Percentiles rank a stretch among this genome's conserved stretches.
Evolutionary conservation across 2,113 vertebrate genomes (phyloP).

Genomic region (Rhinoderma darwinii): DNA sequence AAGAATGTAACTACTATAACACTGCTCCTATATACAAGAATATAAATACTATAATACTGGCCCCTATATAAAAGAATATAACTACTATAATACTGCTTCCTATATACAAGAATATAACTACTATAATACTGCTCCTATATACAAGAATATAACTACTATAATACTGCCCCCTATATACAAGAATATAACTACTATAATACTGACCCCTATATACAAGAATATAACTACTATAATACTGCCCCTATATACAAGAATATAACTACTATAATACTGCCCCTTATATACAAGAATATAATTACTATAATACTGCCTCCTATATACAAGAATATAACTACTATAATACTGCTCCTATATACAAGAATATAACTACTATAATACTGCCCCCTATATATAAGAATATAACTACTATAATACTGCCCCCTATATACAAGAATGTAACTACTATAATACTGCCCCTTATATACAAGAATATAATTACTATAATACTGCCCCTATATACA

Average conservation of each 20-base stretch:
- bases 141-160: constrained; percentile 2
- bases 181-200: not conserved
- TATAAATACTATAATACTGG: too few species aligned
- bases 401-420: not conserved
- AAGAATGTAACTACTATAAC: too few species aligned
- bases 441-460: constrained; percentile 11
- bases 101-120: constrained; percentile 1
- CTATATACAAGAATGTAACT: constrained; percentile 7
- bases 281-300: not conserved
- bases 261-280: not conserved
- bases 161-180: not conserved
- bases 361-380: constrained; percentile 2
- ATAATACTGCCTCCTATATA: too few species aligned
- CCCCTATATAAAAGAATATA: too few species aligned
- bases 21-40: too few species aligned
- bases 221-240: constrained; percentile 2
- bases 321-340: constrained; percentile 9
- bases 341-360: not conserved
- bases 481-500: constrained; percentile 1
- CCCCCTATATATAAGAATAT: not conserved
- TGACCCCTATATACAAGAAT: not conserved
- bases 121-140: not conserved
- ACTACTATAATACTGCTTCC: not conserved
- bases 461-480: constrained; percentile 20
- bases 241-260: not conserved